These are phyloP conservation scores for Porites lobata DNA, from an alignment of 92 coral and sea anemone species.

Conservation along the genomic window DNA sequence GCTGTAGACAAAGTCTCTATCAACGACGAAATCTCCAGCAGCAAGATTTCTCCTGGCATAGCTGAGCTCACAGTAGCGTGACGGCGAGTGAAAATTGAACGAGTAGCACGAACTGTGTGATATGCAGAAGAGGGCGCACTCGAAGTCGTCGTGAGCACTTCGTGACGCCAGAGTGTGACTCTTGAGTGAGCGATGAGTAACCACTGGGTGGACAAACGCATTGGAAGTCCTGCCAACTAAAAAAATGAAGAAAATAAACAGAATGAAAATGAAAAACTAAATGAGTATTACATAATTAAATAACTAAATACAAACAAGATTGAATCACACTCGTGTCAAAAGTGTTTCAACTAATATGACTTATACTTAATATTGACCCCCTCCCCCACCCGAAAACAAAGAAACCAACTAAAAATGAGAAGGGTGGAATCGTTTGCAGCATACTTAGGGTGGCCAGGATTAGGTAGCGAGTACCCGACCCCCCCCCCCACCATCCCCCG, in stretches of 20 bases:
- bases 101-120: slow-evolving; percentile 43
- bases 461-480: no score
- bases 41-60: slow-evolving; percentile 14
- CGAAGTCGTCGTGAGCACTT: slow-evolving; percentile 25
- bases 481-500: no score
- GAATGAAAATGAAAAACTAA: neutral
- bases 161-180: slow-evolving; percentile 31
- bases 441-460: no score
- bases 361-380: no score
- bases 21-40: neutral
- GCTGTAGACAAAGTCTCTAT: slow-evolving; percentile 10
- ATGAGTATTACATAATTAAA: neutral
- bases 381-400: no score
- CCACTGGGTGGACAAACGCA: slow-evolving; percentile 27
- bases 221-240: slow-evolving; percentile 30
- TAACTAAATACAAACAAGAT: no score
- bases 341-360: no score
- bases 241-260: neutral
- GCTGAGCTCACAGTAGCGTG: slow-evolving; percentile 41
- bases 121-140: slow-evolving; percentile 33
- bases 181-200: slow-evolving; percentile 20
- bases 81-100: slow-evolving; percentile 15
- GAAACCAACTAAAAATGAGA: no score
- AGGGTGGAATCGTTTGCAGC: no score
- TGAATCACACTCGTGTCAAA: no score